Evolutionary conservation across 2,888 invertebrate genomes (phyloP), one percentile per base, ranked within the genome.

Genomic region (Chymomyza procnemis): DNA sequence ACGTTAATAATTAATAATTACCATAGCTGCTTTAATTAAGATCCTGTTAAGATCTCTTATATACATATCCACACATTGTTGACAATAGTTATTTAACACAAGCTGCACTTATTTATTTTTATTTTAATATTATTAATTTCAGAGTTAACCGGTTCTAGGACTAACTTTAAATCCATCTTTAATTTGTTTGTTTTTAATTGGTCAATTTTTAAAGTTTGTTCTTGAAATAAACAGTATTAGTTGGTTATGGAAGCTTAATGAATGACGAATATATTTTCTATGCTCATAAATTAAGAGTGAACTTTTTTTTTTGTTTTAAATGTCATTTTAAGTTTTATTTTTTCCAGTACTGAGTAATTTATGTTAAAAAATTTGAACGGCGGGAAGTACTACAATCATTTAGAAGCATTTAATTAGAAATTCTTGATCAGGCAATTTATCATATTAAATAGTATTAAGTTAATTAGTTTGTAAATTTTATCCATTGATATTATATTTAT

Each of bases 311-410:
- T n/a, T 67, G 50, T 57, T 48, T 19, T 57, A n/a, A 55, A 66
- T 73, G 64, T 61, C 67, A 61, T 67, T 52, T 65, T 71, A 26
- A 26, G 26, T 74, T 60, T 66, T 74, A 66, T 72, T 71, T 71
- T 66, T 26, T 26, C 5, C 34, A 12, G 12, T 41, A 41, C 12
- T 71, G 41, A 30, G 65, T 74, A 69, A 41, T 64, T 63, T 61
- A 12, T 72, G 73, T 65, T 74, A 81, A 82, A 80, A 82, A 80
- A 82, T 86, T 76, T 76, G 73, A 88, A 88, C 87, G 87, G 87
- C 87, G 87, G 87, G 87, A 88, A 85, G 79, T 87, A 86, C 87
- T 88, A 85, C 78, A 84, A 82, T 76, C 74, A 63, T 84, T 76
- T 76, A 73, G 69, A 76, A 88, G 82, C 78, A 77, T 77, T 78